These are phyloP conservation scores for Galerucella pusilla DNA, from an alignment of 2,888 invertebrate species.

Conservation along the genomic window DNA sequence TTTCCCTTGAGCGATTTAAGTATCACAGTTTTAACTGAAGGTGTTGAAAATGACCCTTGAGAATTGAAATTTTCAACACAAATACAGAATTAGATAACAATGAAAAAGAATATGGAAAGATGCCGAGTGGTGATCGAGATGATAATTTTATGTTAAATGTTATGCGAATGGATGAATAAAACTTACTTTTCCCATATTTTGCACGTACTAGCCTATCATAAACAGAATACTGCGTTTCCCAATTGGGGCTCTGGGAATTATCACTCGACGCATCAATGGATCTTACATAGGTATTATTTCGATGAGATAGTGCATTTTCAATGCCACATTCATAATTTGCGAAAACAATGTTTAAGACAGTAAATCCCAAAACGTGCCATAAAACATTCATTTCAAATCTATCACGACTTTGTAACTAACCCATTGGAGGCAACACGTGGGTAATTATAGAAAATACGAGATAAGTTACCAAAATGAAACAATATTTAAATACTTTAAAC, in stretches of 20 bases:
- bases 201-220: constrained; percentile 45
- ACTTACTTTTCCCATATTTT: constrained; percentile 45
- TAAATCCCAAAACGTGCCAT: background rate
- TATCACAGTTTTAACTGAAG: too few relatives aligned
- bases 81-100: too few relatives aligned
- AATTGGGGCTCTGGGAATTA: constrained; percentile 73
- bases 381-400: background rate
- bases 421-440: background rate
- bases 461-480: background rate
- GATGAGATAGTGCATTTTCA: background rate
- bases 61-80: too few relatives aligned
- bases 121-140: too few relatives aligned
- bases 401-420: background rate
- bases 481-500: background rate
- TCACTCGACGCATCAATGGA: constrained; percentile 91
- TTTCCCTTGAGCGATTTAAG: too few relatives aligned
- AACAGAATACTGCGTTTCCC: constrained; percentile 45
- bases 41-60: too few relatives aligned
- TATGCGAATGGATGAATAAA: background rate
- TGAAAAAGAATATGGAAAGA: too few relatives aligned
- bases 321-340: constrained; percentile 17
- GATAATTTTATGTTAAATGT: too few relatives aligned
- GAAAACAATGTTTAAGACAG: background rate
- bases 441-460: background rate
- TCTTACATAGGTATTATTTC: constrained; percentile 72